Evolutionary conservation across 1,140 invertebrate species (phyloP).

Genomic region (Tetranychus cinnabarinus): DNA sequence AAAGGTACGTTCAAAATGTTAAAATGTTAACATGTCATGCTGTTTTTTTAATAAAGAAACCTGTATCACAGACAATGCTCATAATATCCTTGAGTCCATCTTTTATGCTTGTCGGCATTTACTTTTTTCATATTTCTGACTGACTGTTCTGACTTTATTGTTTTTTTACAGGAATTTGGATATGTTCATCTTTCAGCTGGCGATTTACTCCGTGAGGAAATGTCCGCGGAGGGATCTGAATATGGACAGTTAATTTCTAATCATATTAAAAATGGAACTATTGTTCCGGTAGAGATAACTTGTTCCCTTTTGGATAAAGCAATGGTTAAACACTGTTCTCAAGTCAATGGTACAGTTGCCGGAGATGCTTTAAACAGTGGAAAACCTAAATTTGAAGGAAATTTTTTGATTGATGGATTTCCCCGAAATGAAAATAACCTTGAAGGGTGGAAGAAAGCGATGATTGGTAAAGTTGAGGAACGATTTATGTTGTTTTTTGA

Average conservation of each 20-base stretch:
- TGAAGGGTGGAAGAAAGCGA: constrained; percentile 70
- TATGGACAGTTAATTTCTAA: constrained; percentile 78
- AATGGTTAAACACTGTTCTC: constrained; percentile 10
- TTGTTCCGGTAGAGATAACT: constrained; percentile 96
- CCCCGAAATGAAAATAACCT: constrained; percentile 91
- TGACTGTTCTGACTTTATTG: constrained; percentile 1
- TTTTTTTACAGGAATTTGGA: constrained; percentile 38
- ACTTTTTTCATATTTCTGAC: background rate
- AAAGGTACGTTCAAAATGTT: constrained; percentile 24
- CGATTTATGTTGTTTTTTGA: constrained; percentile 83
- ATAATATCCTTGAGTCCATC: background rate
- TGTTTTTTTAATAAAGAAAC: background rate
- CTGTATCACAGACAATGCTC: background rate
- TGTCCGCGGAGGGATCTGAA: constrained; percentile 52
- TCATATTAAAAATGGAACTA: constrained; percentile 78
- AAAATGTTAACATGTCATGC: background rate
- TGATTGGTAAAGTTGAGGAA: constrained; percentile 58
- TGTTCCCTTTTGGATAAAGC: constrained; percentile 65
- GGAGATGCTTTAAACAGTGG: constrained; percentile 43
- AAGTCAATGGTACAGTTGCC: background rate
- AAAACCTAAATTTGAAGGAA: constrained; percentile 27
- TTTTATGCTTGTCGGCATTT: too few species aligned
- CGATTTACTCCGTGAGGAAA: constrained; percentile 76
- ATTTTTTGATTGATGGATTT: constrained; percentile 94
- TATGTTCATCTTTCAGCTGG: constrained; percentile 95